phyloP scores from a whole-genome alignment of 35 echinoderm and acorn worm species.

The Amphiura filiformis region DNA sequence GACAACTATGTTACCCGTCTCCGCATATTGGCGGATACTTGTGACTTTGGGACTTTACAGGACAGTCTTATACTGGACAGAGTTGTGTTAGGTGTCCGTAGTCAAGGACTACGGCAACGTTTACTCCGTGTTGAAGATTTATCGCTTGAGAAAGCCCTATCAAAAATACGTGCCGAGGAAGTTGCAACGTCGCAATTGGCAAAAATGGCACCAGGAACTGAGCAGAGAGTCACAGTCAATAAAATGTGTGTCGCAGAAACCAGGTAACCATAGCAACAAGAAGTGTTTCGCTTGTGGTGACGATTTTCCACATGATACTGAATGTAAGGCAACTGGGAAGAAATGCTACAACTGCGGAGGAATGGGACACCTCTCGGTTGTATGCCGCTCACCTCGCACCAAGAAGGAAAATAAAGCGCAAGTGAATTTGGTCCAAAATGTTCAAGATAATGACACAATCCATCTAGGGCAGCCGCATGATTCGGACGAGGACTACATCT shows the following conservation, averaged over 20 bases:
- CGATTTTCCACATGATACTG: background rate
- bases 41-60: conserved; percentile 54
- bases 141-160: conserved; percentile 39
- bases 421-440: too few relatives aligned
- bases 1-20: conserved; percentile 45
- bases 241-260: background rate
- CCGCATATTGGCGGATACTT: conserved; percentile 37
- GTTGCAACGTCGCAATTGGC: background rate
- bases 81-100: conserved; percentile 48
- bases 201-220: background rate
- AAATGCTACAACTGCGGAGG: background rate
- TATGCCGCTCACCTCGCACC: background rate
- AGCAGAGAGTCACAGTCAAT: background rate
- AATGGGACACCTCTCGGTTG: background rate
- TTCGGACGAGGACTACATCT: too few relatives aligned
- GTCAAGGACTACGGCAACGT: conserved; percentile 18
- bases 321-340: background rate
- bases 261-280: background rate
- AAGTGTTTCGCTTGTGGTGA: background rate
- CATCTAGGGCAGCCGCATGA: too few relatives aligned
- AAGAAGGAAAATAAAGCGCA: too few relatives aligned
- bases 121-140: conserved; percentile 29
- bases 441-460: too few relatives aligned
- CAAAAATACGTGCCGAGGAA: background rate
- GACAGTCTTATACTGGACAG: conserved; percentile 29